Base-by-base conservation (phyloP, 2,113 vertebrate species). In the Oncorhynchus keta region DNA sequence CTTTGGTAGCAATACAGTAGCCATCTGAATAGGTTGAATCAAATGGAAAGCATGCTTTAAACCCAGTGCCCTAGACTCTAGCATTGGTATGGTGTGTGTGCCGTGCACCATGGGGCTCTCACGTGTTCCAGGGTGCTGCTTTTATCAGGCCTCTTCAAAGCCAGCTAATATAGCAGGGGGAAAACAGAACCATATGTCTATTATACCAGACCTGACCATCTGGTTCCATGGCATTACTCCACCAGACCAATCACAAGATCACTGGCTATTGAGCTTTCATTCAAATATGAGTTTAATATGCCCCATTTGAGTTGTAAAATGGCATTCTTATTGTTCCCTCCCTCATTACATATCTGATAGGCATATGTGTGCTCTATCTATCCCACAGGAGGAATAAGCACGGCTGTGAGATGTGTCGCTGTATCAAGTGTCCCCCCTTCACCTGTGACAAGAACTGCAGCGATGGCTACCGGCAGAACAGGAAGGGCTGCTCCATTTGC, bases 401-500 rank as follows among this genome's bases (percentile, higher is more conserved):
- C 1, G 93, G 94, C 70, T 95, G 94, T 64, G 93, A 95, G 87
- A 94, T 95, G 93, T 95, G 94, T 57, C 94, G 94, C 79, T 95
- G 94, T 11, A 83, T 95, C 72, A 94, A 91, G 81, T 94, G 94
- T 70, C 93, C 93, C 3, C 94, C 94, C 1, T 94, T 95, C 77
- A 93, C 92, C 82, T 95, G 94, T 24, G 93, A 94, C 74, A 94
- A 92, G 76, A 89, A 88, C 83, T 95, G 94, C 84, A 79, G 68
- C 12, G 77, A 87, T 0, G 94, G 94, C 73, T 95, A 92, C 67
- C 90, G 75, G 6, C 92, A 92, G 81, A 94, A 91, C 92, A 89
- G 85, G 75, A 95, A 93, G 86, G 93, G 94, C 77, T 95, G 94
- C 89, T 92, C 90, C 81, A 67, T 94, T 77, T 95, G 94, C 79